Evolutionary conservation across 2,797 vertebrate genomes (phyloP).

Genomic region (Crax fasciolata): DNA sequence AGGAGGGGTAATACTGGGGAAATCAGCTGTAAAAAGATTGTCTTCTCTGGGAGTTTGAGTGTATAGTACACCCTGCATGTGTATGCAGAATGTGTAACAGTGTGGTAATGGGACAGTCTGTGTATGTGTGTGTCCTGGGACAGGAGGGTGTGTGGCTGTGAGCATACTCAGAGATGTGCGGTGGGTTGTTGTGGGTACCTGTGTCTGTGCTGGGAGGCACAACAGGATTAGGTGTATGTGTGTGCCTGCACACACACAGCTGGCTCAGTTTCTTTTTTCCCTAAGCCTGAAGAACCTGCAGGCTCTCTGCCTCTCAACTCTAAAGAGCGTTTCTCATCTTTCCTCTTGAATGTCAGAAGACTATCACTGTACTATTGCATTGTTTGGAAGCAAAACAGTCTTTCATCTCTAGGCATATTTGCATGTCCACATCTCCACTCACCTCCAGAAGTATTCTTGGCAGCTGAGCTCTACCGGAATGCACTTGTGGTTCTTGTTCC

Average conservation of each 20-base stretch:
- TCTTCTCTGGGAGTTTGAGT: neutral
- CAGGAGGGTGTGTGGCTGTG: neutral
- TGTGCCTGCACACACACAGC: neutral
- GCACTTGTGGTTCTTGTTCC: neutral
- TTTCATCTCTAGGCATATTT: neutral
- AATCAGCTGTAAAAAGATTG: neutral
- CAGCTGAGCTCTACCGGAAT: neutral
- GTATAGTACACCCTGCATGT: neutral
- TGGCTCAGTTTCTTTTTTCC: neutral
- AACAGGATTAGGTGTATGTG: neutral
- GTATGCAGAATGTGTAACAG: neutral
- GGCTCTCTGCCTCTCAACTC: neutral
- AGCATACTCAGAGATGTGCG: neutral
- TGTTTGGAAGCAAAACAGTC: neutral
- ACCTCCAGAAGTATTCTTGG: neutral
- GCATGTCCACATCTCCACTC: neutral
- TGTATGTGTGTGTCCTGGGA: neutral
- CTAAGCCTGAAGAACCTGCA: neutral
- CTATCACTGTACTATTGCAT: accelerated
- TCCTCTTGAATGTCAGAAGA: neutral
- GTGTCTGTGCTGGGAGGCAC: neutral
- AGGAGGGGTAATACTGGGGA: neutral
- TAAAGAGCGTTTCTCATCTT: neutral
- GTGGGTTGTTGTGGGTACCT: neutral
- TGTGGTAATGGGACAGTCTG: neutral